Percentiles rank a stretch among this genome's conserved stretches.
Conservation (phyloP, 2,113 vertebrate genomes). For the Columba janthina region DNA sequence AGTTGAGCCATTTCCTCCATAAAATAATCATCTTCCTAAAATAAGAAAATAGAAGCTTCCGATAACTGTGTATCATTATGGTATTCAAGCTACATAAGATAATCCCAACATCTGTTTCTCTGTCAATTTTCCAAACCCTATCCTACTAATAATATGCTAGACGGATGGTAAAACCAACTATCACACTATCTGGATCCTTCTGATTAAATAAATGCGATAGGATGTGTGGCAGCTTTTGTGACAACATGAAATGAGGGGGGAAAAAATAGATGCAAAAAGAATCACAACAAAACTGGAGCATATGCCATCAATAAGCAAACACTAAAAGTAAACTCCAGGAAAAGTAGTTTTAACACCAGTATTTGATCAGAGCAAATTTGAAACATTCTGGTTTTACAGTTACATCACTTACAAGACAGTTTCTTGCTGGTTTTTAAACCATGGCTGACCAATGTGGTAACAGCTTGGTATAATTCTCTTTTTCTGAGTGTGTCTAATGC, state of each 20-base stretch:
- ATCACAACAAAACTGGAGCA: neutral
- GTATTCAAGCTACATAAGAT: conserved; percentile 56
- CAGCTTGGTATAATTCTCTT: neutral
- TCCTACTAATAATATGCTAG: conserved; percentile 65
- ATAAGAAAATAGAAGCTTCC: conserved; percentile 51
- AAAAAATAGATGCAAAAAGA: neutral
- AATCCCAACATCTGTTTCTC: conserved; percentile 73
- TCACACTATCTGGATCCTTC: conserved; percentile 28
- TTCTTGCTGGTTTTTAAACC: neutral
- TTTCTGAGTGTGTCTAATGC: neutral
- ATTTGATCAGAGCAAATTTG: conserved; percentile 2
- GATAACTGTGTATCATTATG: conserved; percentile 55
- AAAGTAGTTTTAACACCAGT: neutral
- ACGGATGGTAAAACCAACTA: conserved; percentile 27
- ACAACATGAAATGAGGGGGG: neutral
- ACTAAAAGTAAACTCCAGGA: conserved; percentile 25
- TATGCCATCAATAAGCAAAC: conserved; percentile 24
- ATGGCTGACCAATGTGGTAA: neutral
- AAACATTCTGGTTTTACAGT: neutral
- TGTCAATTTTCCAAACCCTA: conserved; percentile 67
- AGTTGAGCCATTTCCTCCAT: conserved; percentile 14
- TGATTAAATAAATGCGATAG: conserved; percentile 1
- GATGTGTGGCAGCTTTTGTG: conserved; percentile 29
- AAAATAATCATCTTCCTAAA: conserved; percentile 36
- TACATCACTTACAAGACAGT: neutral